Base-by-base conservation (phyloP, 2,797 vertebrate species). In the Muscicapa comitata region DNA sequence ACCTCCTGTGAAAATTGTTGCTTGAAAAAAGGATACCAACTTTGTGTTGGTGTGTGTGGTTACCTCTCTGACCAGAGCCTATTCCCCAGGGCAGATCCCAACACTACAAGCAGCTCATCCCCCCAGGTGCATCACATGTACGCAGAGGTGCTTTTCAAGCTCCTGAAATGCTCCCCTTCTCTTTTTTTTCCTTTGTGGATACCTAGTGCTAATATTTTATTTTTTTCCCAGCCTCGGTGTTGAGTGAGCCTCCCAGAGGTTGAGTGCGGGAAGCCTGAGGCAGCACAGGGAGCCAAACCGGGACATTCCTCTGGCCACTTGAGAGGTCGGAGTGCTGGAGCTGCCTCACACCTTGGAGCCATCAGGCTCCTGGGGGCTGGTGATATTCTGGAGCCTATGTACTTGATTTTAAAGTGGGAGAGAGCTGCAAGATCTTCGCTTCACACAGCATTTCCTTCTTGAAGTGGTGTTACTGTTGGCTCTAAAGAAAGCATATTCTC, bases 381-480 rank as follows among this genome's bases (percentile, higher is more conserved):
- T 75, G 88, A 81, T 93, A 86, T 82, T 31, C 93, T 93, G 92
- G 93, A 96, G 95, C 93, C 96, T 84, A 10, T 79, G 94, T 31
- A 92, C 94, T 97, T 97, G 94, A 96, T 97, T 97, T 97, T 96
- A 95, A 97, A 97, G 96, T 95, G 95, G 92, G 86, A 97, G 94
- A 95, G 94, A 97, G 94, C 92, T 67, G 93, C 87, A 94, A 96
- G 95, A 96, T 96, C 92, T 95, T 97, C 95, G 96, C 93, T 96
- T 95, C 95, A 94, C 90, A 37, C 83, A 95, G 94, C 94, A 91
- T 97, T 96, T 96, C 93, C 94, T 95, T 88, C 84, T 95, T 97
- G 95, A 97, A 97, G 97, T 97, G 96, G 93, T 90, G 94, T 96
- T 97, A 95, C 91, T 92, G 87, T 97, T 96, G 91, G 80, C 95